Evolutionary conservation across 2,113 vertebrate genomes (phyloP).

Genomic region (Gymnarchus niloticus): DNA sequence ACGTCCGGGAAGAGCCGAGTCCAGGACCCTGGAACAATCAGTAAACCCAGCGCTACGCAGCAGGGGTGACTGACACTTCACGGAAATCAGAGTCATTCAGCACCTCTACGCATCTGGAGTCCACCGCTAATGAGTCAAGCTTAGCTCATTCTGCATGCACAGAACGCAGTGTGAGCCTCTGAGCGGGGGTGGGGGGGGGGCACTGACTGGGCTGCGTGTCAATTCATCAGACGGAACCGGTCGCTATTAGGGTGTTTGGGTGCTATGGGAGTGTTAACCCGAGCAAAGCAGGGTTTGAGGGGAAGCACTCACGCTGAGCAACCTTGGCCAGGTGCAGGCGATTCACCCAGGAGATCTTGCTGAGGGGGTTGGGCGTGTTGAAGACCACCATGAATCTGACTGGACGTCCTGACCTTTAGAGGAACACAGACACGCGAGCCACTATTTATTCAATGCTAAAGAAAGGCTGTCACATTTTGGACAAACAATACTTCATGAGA

Average conservation of each 20-base stretch:
- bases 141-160: background rate
- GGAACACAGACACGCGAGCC: background rate
- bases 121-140: background rate
- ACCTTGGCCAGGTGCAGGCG: conserved; percentile 78
- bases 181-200: background rate
- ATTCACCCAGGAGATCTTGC: conserved; percentile 86
- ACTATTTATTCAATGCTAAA: background rate
- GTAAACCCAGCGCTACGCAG: too few relatives aligned
- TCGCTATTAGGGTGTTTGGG: background rate
- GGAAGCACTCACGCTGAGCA: conserved; percentile 67
- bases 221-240: too few relatives aligned
- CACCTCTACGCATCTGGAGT: background rate
- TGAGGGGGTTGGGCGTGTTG: conserved; percentile 76
- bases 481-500: background rate
- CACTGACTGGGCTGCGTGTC: too few relatives aligned
- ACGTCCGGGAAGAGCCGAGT: background rate
- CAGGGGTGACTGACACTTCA: background rate
- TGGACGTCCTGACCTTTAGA: conserved; percentile 71
- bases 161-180: background rate
- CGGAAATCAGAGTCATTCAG: background rate
- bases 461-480: background rate
- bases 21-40: background rate
- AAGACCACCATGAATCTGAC: conserved; percentile 84
- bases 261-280: background rate
- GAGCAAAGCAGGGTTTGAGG: background rate